phyloP scores from a whole-genome alignment of 2,888 invertebrate species.

The Urechis unicinctus region DNA sequence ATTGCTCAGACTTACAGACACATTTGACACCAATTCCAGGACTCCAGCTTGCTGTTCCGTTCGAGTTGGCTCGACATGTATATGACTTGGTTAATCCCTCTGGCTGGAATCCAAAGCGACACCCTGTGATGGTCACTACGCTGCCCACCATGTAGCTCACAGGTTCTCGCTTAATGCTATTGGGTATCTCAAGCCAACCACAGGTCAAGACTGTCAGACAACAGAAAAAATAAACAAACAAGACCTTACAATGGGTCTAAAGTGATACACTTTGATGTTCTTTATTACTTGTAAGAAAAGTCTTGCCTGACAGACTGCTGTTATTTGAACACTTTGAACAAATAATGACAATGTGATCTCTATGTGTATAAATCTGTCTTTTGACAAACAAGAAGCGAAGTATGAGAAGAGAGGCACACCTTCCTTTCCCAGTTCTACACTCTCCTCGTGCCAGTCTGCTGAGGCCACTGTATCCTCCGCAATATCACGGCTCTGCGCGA shows the following conservation, averaged over 20 bases:
- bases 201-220: conserved; percentile 1
- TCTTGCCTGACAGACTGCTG: no score
- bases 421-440: neutral
- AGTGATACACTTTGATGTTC: no score
- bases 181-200: conserved; percentile 1
- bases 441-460: neutral
- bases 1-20: neutral
- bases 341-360: no score
- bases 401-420: no score
- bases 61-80: neutral
- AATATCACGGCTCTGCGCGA: neutral
- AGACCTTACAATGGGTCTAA: no score
- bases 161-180: neutral
- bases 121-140: conserved; percentile 1
- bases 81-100: neutral
- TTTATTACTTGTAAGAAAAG: no score
- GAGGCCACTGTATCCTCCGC: neutral
- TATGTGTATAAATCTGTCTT: no score
- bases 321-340: no score
- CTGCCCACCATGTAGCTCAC: conserved; percentile 5
- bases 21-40: neutral
- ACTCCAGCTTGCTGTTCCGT: neutral
- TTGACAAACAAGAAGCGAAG: no score
- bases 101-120: neutral
- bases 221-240: no score